These are phyloP conservation scores for Drosophila bocqueti DNA, from an alignment of 1,140 invertebrate species.

Conservation along the genomic window DNA sequence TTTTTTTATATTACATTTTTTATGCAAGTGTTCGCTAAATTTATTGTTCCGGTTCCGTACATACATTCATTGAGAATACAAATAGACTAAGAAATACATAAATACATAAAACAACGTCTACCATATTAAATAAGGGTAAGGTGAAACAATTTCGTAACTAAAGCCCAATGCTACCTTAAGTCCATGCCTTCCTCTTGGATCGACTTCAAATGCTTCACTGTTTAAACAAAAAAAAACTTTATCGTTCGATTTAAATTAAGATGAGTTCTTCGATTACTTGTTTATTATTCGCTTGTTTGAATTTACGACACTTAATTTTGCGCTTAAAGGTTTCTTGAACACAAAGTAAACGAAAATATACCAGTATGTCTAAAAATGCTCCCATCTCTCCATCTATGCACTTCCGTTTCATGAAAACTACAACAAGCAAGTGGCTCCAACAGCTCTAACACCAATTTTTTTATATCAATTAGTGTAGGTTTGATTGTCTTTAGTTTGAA, in stretches of 20 bases:
- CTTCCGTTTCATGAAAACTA: constrained; percentile 2
- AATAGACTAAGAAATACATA: constrained; percentile 5
- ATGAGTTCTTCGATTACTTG: constrained; percentile 2
- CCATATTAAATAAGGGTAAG: neutral
- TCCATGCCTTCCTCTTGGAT: neutral
- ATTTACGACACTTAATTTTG: constrained; percentile 68
- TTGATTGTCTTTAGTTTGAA: constrained; percentile 7
- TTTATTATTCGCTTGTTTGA: constrained; percentile 45
- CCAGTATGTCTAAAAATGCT: constrained; percentile 53
- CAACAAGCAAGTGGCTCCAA: constrained; percentile 14
- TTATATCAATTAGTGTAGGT: neutral
- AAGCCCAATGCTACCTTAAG: neutral
- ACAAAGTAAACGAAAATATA: constrained; percentile 46
- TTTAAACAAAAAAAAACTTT: neutral
- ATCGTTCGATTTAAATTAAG: neutral
- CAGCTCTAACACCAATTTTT: constrained; percentile 2
- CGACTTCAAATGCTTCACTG: constrained; percentile 2
- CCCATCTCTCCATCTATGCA: constrained; percentile 20
- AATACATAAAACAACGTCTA: constrained; percentile 6
- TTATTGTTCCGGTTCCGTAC: neutral
- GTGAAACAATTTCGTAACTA: neutral
- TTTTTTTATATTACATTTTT: neutral
- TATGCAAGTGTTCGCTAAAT: neutral
- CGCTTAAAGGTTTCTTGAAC: constrained; percentile 28
- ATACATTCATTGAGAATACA: neutral